Evolutionary conservation across 2,113 vertebrate species (phyloP), one percentile per base, ranked within the genome.

Genomic region (Galbula dea): DNA sequence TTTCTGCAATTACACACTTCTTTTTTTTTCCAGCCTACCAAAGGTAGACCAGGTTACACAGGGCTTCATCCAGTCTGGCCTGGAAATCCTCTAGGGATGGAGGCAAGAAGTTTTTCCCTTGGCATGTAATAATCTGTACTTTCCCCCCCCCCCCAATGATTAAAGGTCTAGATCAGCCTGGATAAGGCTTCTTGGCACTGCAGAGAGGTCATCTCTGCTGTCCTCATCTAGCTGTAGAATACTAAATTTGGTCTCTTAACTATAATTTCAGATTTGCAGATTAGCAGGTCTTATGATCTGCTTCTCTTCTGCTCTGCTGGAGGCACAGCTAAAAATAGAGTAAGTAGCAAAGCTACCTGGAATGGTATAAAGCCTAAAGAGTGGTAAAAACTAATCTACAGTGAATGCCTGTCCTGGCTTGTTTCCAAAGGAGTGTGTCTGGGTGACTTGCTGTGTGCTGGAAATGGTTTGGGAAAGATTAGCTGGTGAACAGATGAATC

Each of bases 401-500:
- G 15, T 51, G 84, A 91, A 80, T 76, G 87, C 51, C 7, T 13
- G 51, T 55, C 73, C 86, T 90, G 88, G 86, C 74, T 61, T 73
- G 46, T 84, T 84, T 87, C 81, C 93, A 90, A 76, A 83, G 55
- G 71, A 89, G 32, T 82, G 68, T 43, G 87, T 93, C 87, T 89
- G 89, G 84, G 49, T 34, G 26, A 23, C 51, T 89, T 63, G 67
- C n/a, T 76, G 2, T 32, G 63, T 63, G 23, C 69, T 93, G 72
- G 92, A 95, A 94, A 93, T 86, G 39, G 73, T 94, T 96, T 88
- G 93, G 89, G 9, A 27, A 51, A 27, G 78, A 73, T 77, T 92
- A 9, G 37, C 14, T 89, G 18, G 88, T 27, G 90, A 93, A 88
- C 34, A 88, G 91, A 95, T 97, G 96, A 97, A 96, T 98, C 97